Evolutionary conservation across 2,888 invertebrate species (phyloP), one percentile per base, ranked within the genome.

Genomic region (Trachelus stipa): DNA sequence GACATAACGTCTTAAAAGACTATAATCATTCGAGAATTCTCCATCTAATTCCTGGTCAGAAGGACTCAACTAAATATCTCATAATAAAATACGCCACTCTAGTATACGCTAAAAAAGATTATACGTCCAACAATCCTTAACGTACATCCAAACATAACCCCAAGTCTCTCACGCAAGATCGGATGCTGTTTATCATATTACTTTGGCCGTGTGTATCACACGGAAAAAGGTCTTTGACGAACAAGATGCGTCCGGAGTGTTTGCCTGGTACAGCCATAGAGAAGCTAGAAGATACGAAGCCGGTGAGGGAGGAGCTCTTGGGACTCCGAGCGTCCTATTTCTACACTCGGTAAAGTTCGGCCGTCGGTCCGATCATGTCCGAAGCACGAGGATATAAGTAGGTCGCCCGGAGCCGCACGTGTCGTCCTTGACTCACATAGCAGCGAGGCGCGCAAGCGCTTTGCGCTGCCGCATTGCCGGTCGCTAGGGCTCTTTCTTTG

Each of bases 341-440:
- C 87, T 80, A 74, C 85, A 84, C 85, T 91, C 91, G 91, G 90
- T 82, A 83, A 87, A 80, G 84, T 88, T 90, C 91, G 91, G 87
- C 77, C 79, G 79, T 76, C 80, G 79, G 80, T 79, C 83, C 90
- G 88, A 90, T 87, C 85, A 85, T 77, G 84, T 84, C 88, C 90
- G 90, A 91, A 90, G 88, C 85, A 85, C 84, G 85, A 87, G 88
- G 86, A 89, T 90, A 88, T 89, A 91, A 90, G 91, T 91, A 91
- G 92, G 91, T 92, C 92, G 91, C 84, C 88, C 87, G 83, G 88
- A 89, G 90, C 89, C 90, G 91, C 91, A 91, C 92, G 91, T 92
- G 91, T 91, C 91, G 91, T 91, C 90, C 91, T 91, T 91, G 91
- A 91, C 91, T 91, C 90, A 91, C 91, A 91, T 91, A 90, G 88